phyloP scores from a whole-genome alignment of 1,140 invertebrate species.

The Thaumetopoea pityocampa region DNA sequence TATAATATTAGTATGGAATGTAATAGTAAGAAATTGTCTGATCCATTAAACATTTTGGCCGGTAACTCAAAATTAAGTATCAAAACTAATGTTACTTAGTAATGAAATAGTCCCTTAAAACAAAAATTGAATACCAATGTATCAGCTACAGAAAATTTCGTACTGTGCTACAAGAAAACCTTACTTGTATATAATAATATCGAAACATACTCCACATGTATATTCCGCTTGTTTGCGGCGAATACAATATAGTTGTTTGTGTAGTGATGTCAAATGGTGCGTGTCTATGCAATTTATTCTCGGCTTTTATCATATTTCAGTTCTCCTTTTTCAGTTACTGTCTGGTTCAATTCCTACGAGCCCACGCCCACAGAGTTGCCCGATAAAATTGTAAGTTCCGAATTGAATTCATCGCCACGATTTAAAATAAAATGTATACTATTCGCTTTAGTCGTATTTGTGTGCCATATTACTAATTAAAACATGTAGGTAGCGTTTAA shows the following conservation, averaged over 20 bases:
- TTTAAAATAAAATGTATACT: conserved; percentile 10
- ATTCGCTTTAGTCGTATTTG: conserved; percentile 24
- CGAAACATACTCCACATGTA: too few relatives aligned
- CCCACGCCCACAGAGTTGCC: conserved; percentile 58
- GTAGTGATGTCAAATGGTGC: neutral
- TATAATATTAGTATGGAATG: too few relatives aligned
- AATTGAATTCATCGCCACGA: conserved; percentile 37
- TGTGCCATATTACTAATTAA: conserved; percentile 24
- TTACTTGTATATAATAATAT: too few relatives aligned
- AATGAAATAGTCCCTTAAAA: too few relatives aligned
- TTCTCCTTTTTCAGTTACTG: conserved; percentile 49
- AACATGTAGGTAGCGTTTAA: conserved; percentile 3
- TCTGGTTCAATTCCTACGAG: conserved; percentile 48
- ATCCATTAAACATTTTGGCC: too few relatives aligned
- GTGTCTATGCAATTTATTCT: conserved; percentile 2
- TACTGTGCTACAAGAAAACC: too few relatives aligned
- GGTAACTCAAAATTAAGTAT: too few relatives aligned
- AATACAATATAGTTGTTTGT: conserved; percentile 3
- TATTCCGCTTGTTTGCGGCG: too few relatives aligned
- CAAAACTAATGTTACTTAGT: too few relatives aligned
- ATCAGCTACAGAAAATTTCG: too few relatives aligned
- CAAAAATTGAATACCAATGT: too few relatives aligned
- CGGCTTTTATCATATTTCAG: conserved; percentile 2
- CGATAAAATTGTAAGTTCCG: conserved; percentile 51
- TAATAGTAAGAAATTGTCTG: too few relatives aligned